Percentiles rank a stretch among this genome's conserved stretches.
phyloP scores from a whole-genome alignment of 2,113 vertebrate species.

The Tachycineta bicolor region DNA sequence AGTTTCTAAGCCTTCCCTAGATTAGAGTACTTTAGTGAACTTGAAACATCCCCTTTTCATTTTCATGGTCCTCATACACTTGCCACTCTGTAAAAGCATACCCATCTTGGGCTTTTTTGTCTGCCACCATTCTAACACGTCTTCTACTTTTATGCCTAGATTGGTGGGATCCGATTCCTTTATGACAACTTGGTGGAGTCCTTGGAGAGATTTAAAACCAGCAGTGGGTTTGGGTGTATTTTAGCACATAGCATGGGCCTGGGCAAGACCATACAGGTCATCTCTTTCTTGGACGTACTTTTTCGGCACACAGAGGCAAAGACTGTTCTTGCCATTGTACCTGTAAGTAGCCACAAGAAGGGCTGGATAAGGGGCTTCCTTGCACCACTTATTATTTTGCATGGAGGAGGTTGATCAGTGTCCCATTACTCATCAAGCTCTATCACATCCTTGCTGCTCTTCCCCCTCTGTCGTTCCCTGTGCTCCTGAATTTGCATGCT shows the following conservation, averaged over 20 bases:
- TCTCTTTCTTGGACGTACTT: conserved; percentile 95
- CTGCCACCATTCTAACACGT: background rate
- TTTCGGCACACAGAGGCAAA: conserved; percentile 92
- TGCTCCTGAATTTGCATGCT: background rate
- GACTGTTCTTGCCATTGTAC: conserved; percentile 96
- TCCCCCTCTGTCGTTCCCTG: background rate
- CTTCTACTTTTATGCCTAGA: conserved; percentile 72
- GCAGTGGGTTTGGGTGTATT: conserved; percentile 97
- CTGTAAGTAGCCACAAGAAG: conserved; percentile 79
- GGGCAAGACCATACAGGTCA: conserved; percentile 97
- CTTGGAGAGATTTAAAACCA: conserved; percentile 92
- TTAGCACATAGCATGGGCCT: conserved; percentile 98
- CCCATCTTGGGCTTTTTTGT: background rate
- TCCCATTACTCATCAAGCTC: background rate
- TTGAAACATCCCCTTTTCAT: background rate
- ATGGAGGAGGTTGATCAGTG: background rate
- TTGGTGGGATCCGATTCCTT: conserved; percentile 95
- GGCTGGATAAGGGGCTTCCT: background rate
- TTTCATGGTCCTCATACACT: background rate
- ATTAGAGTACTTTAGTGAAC: background rate
- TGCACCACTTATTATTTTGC: background rate
- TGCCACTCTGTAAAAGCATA: background rate
- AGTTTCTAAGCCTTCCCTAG: background rate
- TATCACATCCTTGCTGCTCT: background rate
- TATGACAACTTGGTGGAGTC: conserved; percentile 98